phyloP scores from a whole-genome alignment of 2,888 invertebrate genomes.

The Agrochola lota region DNA sequence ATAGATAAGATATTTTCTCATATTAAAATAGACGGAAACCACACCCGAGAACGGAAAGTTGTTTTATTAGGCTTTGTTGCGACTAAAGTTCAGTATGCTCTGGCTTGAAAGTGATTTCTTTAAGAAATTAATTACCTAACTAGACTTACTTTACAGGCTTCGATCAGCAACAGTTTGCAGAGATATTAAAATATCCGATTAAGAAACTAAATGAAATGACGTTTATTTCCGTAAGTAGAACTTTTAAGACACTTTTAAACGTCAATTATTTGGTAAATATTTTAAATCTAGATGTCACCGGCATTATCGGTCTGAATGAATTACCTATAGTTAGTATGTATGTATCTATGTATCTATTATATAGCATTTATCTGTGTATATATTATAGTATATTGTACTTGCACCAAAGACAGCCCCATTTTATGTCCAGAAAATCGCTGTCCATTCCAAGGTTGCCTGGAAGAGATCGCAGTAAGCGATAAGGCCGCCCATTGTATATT shows the following conservation, averaged over 20 bases:
- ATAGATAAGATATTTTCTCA: conserved; percentile 21
- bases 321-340: neutral
- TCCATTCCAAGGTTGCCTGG: too few relatives aligned
- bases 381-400: too few relatives aligned
- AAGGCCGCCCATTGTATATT: too few relatives aligned
- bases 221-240: neutral
- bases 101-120: neutral
- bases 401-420: too few relatives aligned
- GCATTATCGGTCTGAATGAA: neutral
- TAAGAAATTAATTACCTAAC: neutral
- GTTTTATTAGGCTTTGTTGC: neutral
- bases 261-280: neutral
- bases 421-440: too few relatives aligned
- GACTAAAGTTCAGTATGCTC: neutral
- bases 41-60: neutral
- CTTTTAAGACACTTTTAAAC: too few relatives aligned
- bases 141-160: too few relatives aligned
- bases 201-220: neutral
- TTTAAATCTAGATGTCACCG: neutral
- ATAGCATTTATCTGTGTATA: too few relatives aligned
- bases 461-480: too few relatives aligned
- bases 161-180: neutral
- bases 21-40: conserved; percentile 13
- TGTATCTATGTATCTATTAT: too few relatives aligned
- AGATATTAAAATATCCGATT: neutral